phyloP scores from a whole-genome alignment of 2,888 invertebrate genomes.

The Metalampra italica region DNA sequence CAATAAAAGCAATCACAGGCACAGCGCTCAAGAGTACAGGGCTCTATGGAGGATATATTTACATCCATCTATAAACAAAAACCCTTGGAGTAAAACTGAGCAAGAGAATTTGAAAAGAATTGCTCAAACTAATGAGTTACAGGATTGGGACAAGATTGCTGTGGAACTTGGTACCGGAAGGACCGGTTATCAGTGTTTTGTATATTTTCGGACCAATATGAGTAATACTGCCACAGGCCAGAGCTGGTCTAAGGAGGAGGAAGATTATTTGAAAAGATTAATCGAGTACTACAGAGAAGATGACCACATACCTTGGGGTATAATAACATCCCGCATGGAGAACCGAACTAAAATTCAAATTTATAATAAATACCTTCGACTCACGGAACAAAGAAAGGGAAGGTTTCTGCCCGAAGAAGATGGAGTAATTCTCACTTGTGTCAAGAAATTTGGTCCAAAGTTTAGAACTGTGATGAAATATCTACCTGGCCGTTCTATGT shows the following conservation, averaged over 20 bases:
- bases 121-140: slow-evolving; percentile 50
- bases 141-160: slow-evolving; percentile 84
- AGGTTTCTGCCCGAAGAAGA: slow-evolving; percentile 84
- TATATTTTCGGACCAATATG: slow-evolving; percentile 79
- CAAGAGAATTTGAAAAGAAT: slow-evolving; percentile 41
- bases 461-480: slow-evolving; percentile 78
- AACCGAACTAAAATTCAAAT: slow-evolving; percentile 82
- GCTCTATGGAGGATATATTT: slow-evolving; percentile 85
- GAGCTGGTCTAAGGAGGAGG: slow-evolving; percentile 84
- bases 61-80: slow-evolving; percentile 82
- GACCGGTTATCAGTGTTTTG: slow-evolving; percentile 84
- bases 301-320: slow-evolving; percentile 85
- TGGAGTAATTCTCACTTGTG: slow-evolving; percentile 79
- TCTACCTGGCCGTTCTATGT: slow-evolving; percentile 79
- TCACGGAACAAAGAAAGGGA: slow-evolving; percentile 72
- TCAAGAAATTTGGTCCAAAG: slow-evolving; percentile 79
- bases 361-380: slow-evolving; percentile 75
- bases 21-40: slow-evolving; percentile 80
- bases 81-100: slow-evolving; percentile 46
- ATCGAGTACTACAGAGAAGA: slow-evolving; percentile 82
- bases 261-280: slow-evolving; percentile 79
- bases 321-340: slow-evolving; percentile 80
- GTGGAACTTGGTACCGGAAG: slow-evolving; percentile 74
- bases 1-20: slow-evolving; percentile 67
- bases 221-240: slow-evolving; percentile 37